Conservation (phyloP, 2,797 vertebrate genomes). For the Helostoma temminkii region DNA sequence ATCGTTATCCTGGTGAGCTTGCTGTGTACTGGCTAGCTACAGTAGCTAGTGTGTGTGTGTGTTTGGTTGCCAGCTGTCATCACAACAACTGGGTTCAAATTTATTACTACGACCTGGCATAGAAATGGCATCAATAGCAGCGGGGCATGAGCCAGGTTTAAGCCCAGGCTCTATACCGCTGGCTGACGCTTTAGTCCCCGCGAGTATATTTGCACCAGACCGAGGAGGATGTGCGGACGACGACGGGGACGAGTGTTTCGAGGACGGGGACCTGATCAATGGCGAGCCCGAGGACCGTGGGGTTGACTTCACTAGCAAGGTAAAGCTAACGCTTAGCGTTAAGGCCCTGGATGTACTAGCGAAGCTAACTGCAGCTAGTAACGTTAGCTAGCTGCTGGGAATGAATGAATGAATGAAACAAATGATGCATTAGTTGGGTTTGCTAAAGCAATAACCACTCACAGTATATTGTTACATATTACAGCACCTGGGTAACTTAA, state of each 20-base stretch:
- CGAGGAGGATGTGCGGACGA: slow-evolving; percentile 84
- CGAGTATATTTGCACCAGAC: slow-evolving; percentile 95
- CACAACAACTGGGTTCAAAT: slow-evolving; percentile 45
- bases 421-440: neutral
- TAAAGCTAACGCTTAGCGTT: slow-evolving; percentile 79
- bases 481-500: accelerated
- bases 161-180: slow-evolving; percentile 72
- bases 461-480: accelerated
- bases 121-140: slow-evolving; percentile 86
- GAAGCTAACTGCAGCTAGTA: slow-evolving; percentile 34
- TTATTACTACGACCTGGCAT: slow-evolving; percentile 31
- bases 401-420: slow-evolving; percentile 66
- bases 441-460: neutral
- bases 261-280: slow-evolving; percentile 83
- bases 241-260: slow-evolving; percentile 76
- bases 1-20: neutral
- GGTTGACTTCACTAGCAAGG: slow-evolving; percentile 93
- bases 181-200: slow-evolving; percentile 87
- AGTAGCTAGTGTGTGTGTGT: neutral
- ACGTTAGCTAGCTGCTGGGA: neutral
- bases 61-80: slow-evolving; percentile 32
- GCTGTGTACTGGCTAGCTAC: neutral
- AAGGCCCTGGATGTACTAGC: slow-evolving; percentile 37
- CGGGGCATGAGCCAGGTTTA: slow-evolving; percentile 83
- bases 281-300: slow-evolving; percentile 88